A percentile compares a stretch with the other conserved stretches of the same genome.
Conservation (phyloP, 2,888 invertebrate species). For the Nowickia ferox region DNA sequence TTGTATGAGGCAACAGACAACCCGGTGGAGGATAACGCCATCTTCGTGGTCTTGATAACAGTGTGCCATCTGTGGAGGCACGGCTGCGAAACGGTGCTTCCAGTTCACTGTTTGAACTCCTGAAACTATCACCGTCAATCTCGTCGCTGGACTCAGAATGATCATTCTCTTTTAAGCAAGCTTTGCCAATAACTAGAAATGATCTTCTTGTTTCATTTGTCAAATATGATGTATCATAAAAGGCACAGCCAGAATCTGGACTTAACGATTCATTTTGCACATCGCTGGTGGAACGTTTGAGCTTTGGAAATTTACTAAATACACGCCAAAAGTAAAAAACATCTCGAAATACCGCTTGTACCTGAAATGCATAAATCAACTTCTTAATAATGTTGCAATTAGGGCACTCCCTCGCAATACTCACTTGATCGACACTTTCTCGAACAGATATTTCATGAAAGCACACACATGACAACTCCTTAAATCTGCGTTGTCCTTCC, state of each 20-base stretch:
- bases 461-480: conserved; percentile 91
- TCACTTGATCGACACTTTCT: conserved; percentile 91
- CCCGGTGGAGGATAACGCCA: conserved; percentile 85
- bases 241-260: conserved; percentile 83
- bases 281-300: conserved; percentile 86
- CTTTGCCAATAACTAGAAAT: conserved; percentile 83
- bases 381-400: background rate
- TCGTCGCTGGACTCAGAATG: conserved; percentile 86
- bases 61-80: conserved; percentile 89
- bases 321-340: conserved; percentile 90
- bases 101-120: conserved; percentile 82
- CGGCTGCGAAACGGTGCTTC: conserved; percentile 87
- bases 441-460: conserved; percentile 94
- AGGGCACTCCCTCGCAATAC: conserved; percentile 25
- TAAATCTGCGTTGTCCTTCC: conserved; percentile 89
- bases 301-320: conserved; percentile 87
- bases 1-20: conserved; percentile 83
- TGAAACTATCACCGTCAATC: conserved; percentile 81
- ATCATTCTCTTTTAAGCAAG: conserved; percentile 86
- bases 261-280: conserved; percentile 84
- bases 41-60: conserved; percentile 85
- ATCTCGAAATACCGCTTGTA: conserved; percentile 90
- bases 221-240: conserved; percentile 81
- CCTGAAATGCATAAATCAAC: conserved; percentile 83
- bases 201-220: conserved; percentile 79